Evolutionary conservation across 92 coral and sea anemone species (phyloP).

Genomic region (Epizoanthus illoricatus): DNA sequence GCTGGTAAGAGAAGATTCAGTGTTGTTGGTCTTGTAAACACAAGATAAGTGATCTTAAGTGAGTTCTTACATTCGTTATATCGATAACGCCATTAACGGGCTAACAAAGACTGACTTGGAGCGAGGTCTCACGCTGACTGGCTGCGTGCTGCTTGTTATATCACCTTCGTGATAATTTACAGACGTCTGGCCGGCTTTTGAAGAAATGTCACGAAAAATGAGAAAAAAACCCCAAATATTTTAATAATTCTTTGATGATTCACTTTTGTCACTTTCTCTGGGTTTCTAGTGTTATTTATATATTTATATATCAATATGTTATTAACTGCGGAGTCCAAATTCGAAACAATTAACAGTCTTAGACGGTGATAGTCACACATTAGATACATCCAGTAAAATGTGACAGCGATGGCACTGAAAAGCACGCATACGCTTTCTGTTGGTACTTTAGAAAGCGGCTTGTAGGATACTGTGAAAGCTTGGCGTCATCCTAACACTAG

Average conservation of each 20-base stretch:
- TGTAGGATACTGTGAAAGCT: too few species aligned
- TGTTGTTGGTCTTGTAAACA: neutral
- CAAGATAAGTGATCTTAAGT: neutral
- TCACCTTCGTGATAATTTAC: neutral
- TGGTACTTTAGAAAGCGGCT: too few species aligned
- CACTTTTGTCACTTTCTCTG: too few species aligned
- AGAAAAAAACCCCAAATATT: neutral
- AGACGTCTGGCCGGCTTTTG: neutral
- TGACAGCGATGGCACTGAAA: too few species aligned
- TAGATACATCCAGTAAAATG: too few species aligned
- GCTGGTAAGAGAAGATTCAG: slow-evolving; percentile 58
- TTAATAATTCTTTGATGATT: neutral
- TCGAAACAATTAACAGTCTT: too few species aligned
- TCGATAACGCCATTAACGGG: neutral
- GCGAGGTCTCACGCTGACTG: neutral
- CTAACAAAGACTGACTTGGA: neutral
- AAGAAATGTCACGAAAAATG: neutral
- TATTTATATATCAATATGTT: too few species aligned
- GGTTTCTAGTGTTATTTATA: too few species aligned
- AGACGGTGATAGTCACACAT: too few species aligned
- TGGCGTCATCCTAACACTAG: too few species aligned
- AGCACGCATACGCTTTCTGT: too few species aligned
- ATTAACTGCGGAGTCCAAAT: too few species aligned
- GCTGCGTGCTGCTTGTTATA: neutral
- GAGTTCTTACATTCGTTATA: neutral